Evolutionary conservation across 2,797 vertebrate species (phyloP).

Genomic region (Xenops minutus): DNA sequence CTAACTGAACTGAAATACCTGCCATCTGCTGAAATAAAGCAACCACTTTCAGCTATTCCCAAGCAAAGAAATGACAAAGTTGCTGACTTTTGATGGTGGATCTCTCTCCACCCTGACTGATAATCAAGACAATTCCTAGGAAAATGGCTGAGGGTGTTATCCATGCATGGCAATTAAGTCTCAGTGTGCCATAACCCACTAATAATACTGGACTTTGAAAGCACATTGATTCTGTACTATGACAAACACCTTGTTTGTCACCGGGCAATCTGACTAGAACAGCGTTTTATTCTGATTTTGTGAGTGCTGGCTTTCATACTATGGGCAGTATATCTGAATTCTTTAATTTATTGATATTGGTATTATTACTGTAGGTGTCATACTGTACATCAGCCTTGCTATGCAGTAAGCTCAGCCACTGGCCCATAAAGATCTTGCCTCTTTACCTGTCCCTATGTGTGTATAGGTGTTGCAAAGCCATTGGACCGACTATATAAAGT

Average conservation of each 20-base stretch:
- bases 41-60: not conserved
- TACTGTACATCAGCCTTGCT: constrained; percentile 20
- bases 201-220: not conserved
- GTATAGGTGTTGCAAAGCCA: constrained; percentile 62
- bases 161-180: not conserved
- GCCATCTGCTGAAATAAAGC: constrained; percentile 4
- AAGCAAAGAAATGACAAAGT: not conserved
- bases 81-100: not conserved
- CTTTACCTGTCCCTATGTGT: not conserved
- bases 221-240: not conserved
- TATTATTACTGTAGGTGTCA: constrained; percentile 45
- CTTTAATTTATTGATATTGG: constrained; percentile 60
- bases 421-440: not conserved
- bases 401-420: not conserved
- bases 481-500: constrained; percentile 63
- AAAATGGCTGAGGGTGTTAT: not conserved
- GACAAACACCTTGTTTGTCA: constrained; percentile 35
- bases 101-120: not conserved
- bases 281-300: not conserved
- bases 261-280: constrained; percentile 1
- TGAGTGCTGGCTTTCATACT: not conserved
- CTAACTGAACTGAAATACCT: constrained; percentile 7
- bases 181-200: not conserved
- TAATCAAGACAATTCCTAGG: not conserved
- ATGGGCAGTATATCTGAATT: not conserved